Percentiles rank a stretch among this genome's conserved stretches.
These are phyloP conservation scores for Notechis scutatus DNA, from an alignment of 2,113 vertebrate genomes.

Conservation along the genomic window DNA sequence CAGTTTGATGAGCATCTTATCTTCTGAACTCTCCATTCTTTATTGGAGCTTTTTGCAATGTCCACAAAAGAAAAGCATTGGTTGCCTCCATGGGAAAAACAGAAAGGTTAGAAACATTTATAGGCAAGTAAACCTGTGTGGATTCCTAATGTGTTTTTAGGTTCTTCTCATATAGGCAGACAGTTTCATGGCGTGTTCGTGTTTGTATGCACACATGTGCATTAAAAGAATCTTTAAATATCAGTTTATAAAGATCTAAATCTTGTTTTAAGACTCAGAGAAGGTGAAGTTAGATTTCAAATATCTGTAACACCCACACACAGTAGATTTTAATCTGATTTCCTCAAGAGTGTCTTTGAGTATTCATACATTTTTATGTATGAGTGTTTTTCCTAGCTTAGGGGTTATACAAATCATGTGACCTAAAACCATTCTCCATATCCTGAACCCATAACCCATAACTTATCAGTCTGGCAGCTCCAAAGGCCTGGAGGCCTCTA, in stretches of 20 bases:
- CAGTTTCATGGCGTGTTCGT: not conserved
- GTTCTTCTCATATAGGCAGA: not conserved
- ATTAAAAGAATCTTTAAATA: not conserved
- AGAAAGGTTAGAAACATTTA: not conserved
- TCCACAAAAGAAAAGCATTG: not conserved
- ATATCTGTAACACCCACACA: not conserved
- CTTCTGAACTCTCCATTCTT: not conserved
- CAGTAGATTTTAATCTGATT: not conserved
- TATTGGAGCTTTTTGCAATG: not conserved
- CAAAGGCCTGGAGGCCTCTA: conserved; percentile 18
- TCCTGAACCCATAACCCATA: not conserved
- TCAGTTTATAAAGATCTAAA: not conserved
- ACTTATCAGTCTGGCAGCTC: conserved; percentile 23
- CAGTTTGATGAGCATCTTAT: not conserved
- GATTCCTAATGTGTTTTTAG: not conserved
- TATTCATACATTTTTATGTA: not conserved
- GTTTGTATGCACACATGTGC: not conserved
- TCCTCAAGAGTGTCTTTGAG: not conserved
- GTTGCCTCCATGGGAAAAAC: not conserved
- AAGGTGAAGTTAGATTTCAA: not conserved
- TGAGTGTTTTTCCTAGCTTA: not conserved
- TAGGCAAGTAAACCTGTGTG: not conserved
- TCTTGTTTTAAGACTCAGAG: not conserved
- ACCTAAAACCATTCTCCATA: not conserved
- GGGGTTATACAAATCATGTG: conserved; percentile 26